These are phyloP conservation scores for Drosophila equinoxialis DNA, from an alignment of 1,140 invertebrate species.

Conservation along the genomic window DNA sequence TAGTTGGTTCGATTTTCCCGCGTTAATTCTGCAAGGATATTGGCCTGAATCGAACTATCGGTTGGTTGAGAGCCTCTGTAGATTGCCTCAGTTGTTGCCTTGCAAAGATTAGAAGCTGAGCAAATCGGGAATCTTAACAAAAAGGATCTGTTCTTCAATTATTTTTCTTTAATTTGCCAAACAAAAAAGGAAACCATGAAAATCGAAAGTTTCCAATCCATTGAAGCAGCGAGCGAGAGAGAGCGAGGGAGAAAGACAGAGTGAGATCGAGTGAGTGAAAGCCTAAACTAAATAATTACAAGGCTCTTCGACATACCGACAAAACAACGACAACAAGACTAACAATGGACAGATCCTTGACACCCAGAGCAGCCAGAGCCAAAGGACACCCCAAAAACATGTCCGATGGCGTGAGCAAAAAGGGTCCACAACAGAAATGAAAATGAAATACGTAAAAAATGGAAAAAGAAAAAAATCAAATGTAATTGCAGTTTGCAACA, in stretches of 20 bases:
- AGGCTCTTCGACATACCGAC: slow-evolving; percentile 37
- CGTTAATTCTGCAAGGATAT: too few relatives aligned
- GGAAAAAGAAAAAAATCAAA: slow-evolving; percentile 49
- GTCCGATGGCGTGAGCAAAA: slow-evolving; percentile 44
- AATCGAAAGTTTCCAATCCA: slow-evolving; percentile 66
- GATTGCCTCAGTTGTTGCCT: background rate
- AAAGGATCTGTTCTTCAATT: background rate
- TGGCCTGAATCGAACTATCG: too few relatives aligned
- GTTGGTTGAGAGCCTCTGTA: too few relatives aligned
- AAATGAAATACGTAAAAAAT: slow-evolving; percentile 36
- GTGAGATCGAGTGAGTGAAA: background rate
- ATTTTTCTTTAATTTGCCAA: slow-evolving; percentile 16
- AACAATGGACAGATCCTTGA: slow-evolving; percentile 48
- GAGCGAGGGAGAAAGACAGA: slow-evolving; percentile 4
- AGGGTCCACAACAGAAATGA: slow-evolving; percentile 45
- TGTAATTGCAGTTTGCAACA: slow-evolving; percentile 69
- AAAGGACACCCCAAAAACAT: slow-evolving; percentile 42
- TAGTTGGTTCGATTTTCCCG: too few relatives aligned
- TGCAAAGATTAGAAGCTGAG: background rate
- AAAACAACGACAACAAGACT: slow-evolving; percentile 43
- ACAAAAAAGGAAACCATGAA: slow-evolving; percentile 39
- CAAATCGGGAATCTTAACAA: background rate
- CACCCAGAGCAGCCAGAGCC: slow-evolving; percentile 48
- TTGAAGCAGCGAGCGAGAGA: slow-evolving; percentile 37
- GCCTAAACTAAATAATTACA: slow-evolving; percentile 73